Evolutionary conservation across 1,140 invertebrate genomes (phyloP).

Genomic region (Theocolax elegans): DNA sequence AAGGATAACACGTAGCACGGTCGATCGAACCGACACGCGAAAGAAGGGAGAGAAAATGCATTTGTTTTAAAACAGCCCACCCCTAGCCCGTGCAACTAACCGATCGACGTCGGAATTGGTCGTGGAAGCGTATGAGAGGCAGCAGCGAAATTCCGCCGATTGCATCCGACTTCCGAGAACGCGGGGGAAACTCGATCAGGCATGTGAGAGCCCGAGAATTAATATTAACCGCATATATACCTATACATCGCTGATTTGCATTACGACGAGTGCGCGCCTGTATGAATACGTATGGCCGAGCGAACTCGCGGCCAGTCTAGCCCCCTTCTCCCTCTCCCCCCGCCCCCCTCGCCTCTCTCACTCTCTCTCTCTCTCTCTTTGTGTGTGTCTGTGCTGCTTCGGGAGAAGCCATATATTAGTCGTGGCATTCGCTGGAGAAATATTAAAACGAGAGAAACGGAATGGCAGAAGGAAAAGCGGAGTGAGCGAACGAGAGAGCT

Average conservation of each 20-base stretch:
- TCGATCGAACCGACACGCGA: neutral
- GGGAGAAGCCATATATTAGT: slow-evolving; percentile 65
- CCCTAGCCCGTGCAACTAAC: neutral
- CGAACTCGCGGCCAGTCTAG: neutral
- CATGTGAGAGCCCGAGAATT: slow-evolving; percentile 50
- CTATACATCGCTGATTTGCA: slow-evolving; percentile 56
- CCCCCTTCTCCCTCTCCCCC: no score
- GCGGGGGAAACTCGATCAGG: slow-evolving; percentile 42
- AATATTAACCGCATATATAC: slow-evolving; percentile 54
- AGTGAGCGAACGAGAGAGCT: slow-evolving; percentile 41
- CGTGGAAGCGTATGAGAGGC: neutral
- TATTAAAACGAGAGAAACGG: slow-evolving; percentile 63
- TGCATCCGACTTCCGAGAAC: slow-evolving; percentile 29
- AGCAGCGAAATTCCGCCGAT: slow-evolving; percentile 23
- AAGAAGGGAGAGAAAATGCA: neutral
- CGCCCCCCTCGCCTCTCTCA: no score
- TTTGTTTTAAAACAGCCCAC: slow-evolving; percentile 14
- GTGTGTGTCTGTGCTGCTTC: slow-evolving; percentile 33
- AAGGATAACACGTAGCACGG: neutral
- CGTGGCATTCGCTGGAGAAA: slow-evolving; percentile 63
- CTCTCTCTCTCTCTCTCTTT: no score
- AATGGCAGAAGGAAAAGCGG: slow-evolving; percentile 44
- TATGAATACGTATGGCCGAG: slow-evolving; percentile 48
- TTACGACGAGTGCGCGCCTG: slow-evolving; percentile 52
- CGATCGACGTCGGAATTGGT: slow-evolving; percentile 3